Base-by-base conservation (phyloP, 2,113 vertebrate genomes). In the Tyto alba region DNA sequence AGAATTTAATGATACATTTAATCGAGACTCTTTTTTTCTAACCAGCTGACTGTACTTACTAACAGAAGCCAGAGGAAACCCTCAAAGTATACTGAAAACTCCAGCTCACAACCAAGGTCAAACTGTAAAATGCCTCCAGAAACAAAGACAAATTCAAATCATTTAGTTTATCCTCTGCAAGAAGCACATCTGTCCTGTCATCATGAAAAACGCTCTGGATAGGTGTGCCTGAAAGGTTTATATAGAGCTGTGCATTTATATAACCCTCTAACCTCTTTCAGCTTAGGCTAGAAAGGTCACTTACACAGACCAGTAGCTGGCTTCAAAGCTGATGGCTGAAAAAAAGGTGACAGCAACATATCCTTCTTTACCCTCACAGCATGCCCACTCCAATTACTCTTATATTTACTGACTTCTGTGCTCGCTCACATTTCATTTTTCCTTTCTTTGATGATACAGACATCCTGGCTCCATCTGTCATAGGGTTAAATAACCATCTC, bases 381-480 rank as follows among this genome's bases (percentile, higher is more conserved):
- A 67, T 22, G 92, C 79, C 68, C 27, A 38, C 66, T 95, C 88
- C 95, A 95, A 94, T 97, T 96, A 96, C 71, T 93, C 90, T 96
- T 90, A 52, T 94, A 97, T 96, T 96, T 95, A 96, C 94, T 90
- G 89, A 94, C 88, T 93, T 89, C 43, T 92, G 83, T 84, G 63
- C 67, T 95, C 93, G 94, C 85, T 95, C 94, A 69, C 92, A 87
- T 96, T 93, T 96, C 82, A 97, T 88, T 95, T 97, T 95, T 96
- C 52, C n/a, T 93, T 63, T 79, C 97, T 98, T 94, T 97, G 95
- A 98, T 96, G 96, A 83, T 53, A 89, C 64, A 97, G 97, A 96
- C 96, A 97, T 92, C 80, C 85, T 96, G 97, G 97, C 97, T 98
- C 96, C 97, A 97, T 97, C 97, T 97, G 95, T 89, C 96, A 96